phyloP scores from a whole-genome alignment of 2,888 invertebrate species.

The Salticus scenicus region DNA sequence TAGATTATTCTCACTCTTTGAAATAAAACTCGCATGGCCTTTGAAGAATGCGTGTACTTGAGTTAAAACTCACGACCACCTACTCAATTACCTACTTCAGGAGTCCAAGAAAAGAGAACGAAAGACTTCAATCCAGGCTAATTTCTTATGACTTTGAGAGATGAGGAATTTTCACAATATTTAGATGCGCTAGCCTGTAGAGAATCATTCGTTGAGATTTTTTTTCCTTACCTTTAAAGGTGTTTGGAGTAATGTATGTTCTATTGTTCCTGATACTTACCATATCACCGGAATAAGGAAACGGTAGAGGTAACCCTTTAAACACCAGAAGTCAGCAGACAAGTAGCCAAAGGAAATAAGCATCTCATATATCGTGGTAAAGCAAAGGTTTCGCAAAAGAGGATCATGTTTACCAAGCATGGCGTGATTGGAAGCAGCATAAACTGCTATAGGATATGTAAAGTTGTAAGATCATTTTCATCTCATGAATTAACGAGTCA shows the following conservation, averaged over 20 bases:
- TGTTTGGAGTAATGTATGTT: neutral
- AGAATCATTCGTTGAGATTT: neutral
- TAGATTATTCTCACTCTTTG: neutral
- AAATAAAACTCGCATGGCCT: too few species aligned
- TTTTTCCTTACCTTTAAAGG: neutral
- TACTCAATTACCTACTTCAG: neutral
- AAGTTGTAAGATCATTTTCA: too few species aligned
- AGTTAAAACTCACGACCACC: neutral
- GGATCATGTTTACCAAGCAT: too few species aligned
- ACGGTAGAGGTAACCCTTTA: neutral
- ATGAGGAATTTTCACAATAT: neutral
- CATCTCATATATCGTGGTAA: too few species aligned
- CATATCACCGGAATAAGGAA: neutral
- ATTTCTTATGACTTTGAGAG: neutral
- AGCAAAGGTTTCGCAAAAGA: too few species aligned
- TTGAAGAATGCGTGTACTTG: neutral
- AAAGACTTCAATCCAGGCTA: neutral
- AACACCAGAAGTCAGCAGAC: neutral
- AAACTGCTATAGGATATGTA: too few species aligned
- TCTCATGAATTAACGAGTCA: too few species aligned
- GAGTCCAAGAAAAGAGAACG: neutral
- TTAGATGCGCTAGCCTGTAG: neutral
- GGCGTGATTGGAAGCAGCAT: too few species aligned
- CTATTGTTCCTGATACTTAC: neutral
- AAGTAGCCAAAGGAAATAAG: neutral